Evolutionary conservation across 1,140 invertebrate species (phyloP), one percentile per base, ranked within the genome.

Genomic region (Temnothorax curvispinosus): DNA sequence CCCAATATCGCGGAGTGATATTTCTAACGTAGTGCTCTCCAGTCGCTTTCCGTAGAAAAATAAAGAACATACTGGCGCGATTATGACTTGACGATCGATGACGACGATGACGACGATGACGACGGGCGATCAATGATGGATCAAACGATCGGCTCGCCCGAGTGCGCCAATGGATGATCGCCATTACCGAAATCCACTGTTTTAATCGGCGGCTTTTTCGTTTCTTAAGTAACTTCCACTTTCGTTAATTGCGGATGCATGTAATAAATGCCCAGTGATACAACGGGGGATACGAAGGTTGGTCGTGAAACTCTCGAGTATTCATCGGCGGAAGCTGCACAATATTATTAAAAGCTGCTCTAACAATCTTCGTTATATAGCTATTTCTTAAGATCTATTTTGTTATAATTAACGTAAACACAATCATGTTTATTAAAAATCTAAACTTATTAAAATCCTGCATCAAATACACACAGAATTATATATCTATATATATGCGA

Each of bases 191-290:
- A 71, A 44, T 87, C 62, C 72, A 60, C 74, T 75, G 72, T 87
- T 27, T 67, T 75, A 85, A 82, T 69, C 80, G 82, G 67, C 60
- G 52, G 65, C 62, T 67, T 58, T 56, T 60, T 38, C 56, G 15
- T 60, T 47, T 77, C 65, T 85, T 82, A 85, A 71, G 47, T 86
- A 78, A 74, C 52, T 54, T 56, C 41, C 60, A 77, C 21, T 86
- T 41, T 41, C 71, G 64, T 69, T 87, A 86, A 90, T 75, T 87
- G 88, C 86, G 78, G 77, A 82, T 82, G 88, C 90, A 80, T 88
- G 62, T 90, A 82, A 92, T 88, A 91, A 91, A 92, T 92, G 90
- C 90, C 90, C 90, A 90, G 86, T 89, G 81, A 89, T 92, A 67
- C 64, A 78, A 87, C 77, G 77, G 44, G 54, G 69, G 87, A 62